Evolutionary conservation across 2,888 invertebrate genomes (phyloP).

Genomic region (Bibio marci): DNA sequence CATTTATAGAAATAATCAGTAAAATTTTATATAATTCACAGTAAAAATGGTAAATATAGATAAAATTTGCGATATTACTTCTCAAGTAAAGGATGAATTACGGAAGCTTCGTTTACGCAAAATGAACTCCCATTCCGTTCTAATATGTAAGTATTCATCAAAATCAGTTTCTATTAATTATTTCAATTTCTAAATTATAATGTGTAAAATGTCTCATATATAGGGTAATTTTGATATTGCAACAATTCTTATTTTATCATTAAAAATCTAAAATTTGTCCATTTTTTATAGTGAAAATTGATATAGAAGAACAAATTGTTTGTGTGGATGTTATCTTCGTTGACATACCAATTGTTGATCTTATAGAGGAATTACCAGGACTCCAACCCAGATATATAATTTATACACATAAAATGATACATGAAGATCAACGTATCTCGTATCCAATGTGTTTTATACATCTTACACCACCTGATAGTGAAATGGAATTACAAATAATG

Average conservation of each 20-base stretch:
- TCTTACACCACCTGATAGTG: conserved; percentile 75
- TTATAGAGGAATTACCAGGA: conserved; percentile 68
- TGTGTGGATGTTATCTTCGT: conserved; percentile 67
- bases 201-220: too few species aligned
- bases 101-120: conserved; percentile 78
- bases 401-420: conserved; percentile 72
- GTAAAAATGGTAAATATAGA: too few species aligned
- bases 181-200: too few species aligned
- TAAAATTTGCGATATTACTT: conserved; percentile 64
- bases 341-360: conserved; percentile 61
- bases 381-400: conserved; percentile 82
- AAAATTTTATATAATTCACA: too few species aligned
- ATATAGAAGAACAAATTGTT: conserved; percentile 62
- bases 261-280: too few species aligned
- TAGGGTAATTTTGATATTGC: too few species aligned
- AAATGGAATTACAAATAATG: conserved; percentile 68
- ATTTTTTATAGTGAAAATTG: conserved; percentile 54
- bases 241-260: too few species aligned
- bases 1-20: too few species aligned
- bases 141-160: conserved; percentile 50
- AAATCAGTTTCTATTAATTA: too few species aligned
- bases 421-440: conserved; percentile 70
- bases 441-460: conserved; percentile 89
- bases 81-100: conserved; percentile 58
- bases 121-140: conserved; percentile 59